phyloP scores from a whole-genome alignment of 2,888 invertebrate genomes.

The Fragum sueziense region DNA sequence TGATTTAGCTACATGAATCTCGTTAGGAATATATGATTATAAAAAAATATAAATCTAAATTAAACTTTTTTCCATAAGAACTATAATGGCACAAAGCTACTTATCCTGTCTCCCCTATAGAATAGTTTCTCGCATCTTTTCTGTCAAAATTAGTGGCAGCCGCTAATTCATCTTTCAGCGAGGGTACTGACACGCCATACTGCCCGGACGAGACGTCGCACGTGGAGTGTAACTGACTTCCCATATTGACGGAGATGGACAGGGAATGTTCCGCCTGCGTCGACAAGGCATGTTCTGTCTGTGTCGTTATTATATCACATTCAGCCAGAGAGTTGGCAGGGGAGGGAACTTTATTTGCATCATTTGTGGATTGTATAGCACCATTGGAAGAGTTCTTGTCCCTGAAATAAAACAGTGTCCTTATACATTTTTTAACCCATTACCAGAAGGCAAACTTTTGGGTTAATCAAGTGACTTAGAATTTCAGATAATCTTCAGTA shows the following conservation, averaged over 20 bases:
- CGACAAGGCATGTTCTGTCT: too few species aligned
- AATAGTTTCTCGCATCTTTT: background rate
- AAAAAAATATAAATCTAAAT: too few species aligned
- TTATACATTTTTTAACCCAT: too few species aligned
- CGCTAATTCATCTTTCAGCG: conserved; percentile 1
- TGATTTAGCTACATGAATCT: too few species aligned
- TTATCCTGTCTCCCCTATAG: background rate
- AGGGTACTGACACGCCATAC: background rate
- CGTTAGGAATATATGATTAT: too few species aligned
- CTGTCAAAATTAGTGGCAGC: conserved; percentile 2
- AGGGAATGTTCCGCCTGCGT: background rate
- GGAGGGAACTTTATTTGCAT: conserved; percentile 38
- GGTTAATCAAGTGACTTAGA: too few species aligned
- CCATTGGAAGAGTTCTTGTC: conserved; percentile 31
- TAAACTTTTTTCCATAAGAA: too few species aligned
- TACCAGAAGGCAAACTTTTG: too few species aligned
- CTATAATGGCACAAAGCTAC: too few species aligned
- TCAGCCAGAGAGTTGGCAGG: conserved; percentile 60
- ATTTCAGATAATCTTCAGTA: too few species aligned
- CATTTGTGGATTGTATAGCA: conserved; percentile 33
- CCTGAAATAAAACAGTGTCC: conserved; percentile 10
- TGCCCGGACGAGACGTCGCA: background rate
- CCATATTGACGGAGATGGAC: background rate
- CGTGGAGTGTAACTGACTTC: conserved; percentile 8
- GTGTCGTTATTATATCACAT: conserved; percentile 54